Percentiles rank a stretch among this genome's conserved stretches.
phyloP scores from a whole-genome alignment of 2,113 vertebrate genomes.

The Pandion haliaetus region DNA sequence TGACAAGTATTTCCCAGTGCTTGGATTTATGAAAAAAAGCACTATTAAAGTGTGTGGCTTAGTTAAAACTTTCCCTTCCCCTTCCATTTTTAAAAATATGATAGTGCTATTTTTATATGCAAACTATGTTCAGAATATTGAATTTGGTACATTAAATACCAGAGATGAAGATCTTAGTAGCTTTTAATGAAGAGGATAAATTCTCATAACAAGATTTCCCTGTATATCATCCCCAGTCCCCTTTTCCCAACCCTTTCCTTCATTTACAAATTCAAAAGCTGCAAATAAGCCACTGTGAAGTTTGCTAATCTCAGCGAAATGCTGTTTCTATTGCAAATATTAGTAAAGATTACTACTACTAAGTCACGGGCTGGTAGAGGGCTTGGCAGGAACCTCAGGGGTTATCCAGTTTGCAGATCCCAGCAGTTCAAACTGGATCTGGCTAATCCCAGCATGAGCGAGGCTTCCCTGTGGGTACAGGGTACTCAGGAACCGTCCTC shows the following conservation, averaged over 20 bases:
- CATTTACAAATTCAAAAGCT: not conserved
- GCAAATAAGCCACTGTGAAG: not conserved
- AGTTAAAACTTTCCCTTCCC: not conserved
- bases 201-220: constrained; percentile 5
- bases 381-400: not conserved
- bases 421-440: not conserved
- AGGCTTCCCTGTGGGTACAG: not conserved
- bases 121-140: not conserved
- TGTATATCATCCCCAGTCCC: not conserved
- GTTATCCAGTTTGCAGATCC: not conserved
- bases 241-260: not conserved
- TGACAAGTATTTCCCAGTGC: not conserved
- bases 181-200: constrained; percentile 32
- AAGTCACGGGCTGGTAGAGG: not conserved
- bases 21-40: not conserved
- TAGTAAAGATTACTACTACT: not conserved
- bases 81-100: not conserved
- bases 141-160: not conserved
- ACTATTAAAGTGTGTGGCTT: not conserved
- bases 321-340: constrained; percentile 15
- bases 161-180: not conserved
- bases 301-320: not conserved
- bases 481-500: not conserved
- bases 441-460: rapidly evolving
- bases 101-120: not conserved